These are phyloP conservation scores for Catharus fuscescens DNA, from an alignment of 2,113 vertebrate genomes.

Conservation along the genomic window DNA sequence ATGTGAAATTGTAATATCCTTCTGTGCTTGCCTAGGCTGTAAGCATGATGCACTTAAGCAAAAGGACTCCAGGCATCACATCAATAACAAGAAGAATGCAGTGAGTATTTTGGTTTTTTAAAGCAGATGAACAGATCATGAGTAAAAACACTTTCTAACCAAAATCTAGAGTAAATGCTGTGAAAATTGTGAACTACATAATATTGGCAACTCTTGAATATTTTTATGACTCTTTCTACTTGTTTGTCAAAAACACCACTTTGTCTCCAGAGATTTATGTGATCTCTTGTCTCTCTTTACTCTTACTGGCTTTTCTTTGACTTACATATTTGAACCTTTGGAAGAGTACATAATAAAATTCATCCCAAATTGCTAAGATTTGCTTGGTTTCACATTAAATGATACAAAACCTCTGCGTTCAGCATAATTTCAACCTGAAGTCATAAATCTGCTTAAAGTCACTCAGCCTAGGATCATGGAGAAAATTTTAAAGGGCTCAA, in stretches of 20 bases:
- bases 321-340: neutral
- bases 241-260: neutral
- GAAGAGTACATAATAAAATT: neutral
- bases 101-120: neutral
- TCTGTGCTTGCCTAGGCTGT: neutral
- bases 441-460: constrained; percentile 33
- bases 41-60: neutral
- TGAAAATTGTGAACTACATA: neutral
- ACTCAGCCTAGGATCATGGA: neutral
- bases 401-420: neutral
- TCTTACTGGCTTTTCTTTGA: neutral
- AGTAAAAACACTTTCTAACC: neutral
- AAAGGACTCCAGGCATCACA: neutral
- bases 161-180: neutral
- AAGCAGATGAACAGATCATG: neutral
- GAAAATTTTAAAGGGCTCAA: constrained; percentile 21
- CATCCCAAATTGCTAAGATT: neutral
- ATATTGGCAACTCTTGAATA: neutral
- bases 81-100: neutral
- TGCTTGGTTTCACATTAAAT: constrained; percentile 33
- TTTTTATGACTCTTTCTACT: neutral
- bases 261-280: neutral
- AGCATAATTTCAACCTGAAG: constrained; percentile 12
- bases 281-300: neutral
- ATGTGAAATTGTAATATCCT: neutral